Conservation (phyloP, 2,113 vertebrate genomes). For the Oostethus manadensis region DNA sequence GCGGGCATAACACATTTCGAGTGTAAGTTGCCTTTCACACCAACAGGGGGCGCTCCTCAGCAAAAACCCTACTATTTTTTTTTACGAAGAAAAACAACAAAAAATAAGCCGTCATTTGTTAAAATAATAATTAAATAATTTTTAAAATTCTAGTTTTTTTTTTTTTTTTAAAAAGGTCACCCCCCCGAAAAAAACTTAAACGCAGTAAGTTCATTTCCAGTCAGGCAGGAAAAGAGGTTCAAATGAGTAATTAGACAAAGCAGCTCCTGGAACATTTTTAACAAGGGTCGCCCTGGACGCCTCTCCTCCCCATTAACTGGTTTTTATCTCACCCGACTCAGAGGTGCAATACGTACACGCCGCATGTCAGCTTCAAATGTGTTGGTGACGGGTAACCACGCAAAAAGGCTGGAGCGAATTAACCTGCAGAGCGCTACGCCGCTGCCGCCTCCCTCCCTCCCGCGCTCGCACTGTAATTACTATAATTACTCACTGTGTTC, state of each 20-base stretch:
- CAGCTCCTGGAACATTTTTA: constrained; percentile 4
- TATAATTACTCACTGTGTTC: constrained; percentile 86
- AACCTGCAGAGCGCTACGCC: background rate
- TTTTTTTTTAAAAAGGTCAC: too few species aligned
- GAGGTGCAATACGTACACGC: background rate
- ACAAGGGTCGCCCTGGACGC: background rate
- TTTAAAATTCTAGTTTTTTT: too few species aligned
- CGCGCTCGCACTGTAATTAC: constrained; percentile 1
- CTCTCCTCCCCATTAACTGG: background rate
- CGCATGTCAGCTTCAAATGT: background rate
- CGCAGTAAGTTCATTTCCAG: constrained; percentile 3
- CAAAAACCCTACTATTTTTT: too few species aligned
- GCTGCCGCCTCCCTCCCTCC: background rate
- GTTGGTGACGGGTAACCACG: background rate
- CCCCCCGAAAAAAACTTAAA: background rate
- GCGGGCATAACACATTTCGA: too few species aligned
- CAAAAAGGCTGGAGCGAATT: background rate
- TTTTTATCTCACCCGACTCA: background rate
- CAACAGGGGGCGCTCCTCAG: too few species aligned
- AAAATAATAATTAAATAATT: too few species aligned
- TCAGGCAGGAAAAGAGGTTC: constrained; percentile 12
- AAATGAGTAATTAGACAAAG: constrained; percentile 16
- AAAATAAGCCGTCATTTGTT: too few species aligned
- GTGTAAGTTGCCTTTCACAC: too few species aligned
- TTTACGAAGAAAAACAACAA: too few species aligned